Base-by-base conservation (phyloP, 1,140 invertebrate species). In the Drosophila funebris region DNA sequence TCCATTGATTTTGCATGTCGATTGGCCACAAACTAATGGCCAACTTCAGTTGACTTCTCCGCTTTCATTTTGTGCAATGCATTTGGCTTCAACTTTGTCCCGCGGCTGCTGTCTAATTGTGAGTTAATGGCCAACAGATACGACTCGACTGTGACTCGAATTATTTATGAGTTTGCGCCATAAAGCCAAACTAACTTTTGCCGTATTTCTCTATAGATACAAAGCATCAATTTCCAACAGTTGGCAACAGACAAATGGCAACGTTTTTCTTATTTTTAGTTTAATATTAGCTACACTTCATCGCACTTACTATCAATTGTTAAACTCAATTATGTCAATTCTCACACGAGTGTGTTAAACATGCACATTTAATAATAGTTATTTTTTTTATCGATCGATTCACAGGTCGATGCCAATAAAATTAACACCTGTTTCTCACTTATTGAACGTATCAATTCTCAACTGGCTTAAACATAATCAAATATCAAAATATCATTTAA, bases 1-100 rank as follows among this genome's bases (percentile, higher is more conserved):
- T 53, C 77, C 79, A 68, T 80, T 75, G 81, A 84, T 85, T 80
- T 79, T 62, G 31, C 62, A 83, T 80, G 68, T 64, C 39, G 81
- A 84, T 84, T 76, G 27, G 2, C 37, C 33, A 61, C 8, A 77
- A 84, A 79, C 73, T 76, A 83, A 83, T 83, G 80, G 76, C 29
- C 50, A 57, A 24, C 24, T 43, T 53, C 54, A n/a, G 27, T 53
- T 74, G 50, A 56, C 66, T 74, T 74, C 36, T 43, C 58, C 14
- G 69, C 73, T 80, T 76, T 72, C 61, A 37, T 58, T 73, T 78
- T 9, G 14, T 3, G 9, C 3, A 18, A 24, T 5, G 50, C 27
- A 29, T 31, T 53, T 52, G 52, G 14, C 29, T 24, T 20, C 27
- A 24, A 33, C 27, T 36, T 39, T 24, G 33, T 8, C 60, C 52